Evolutionary conservation across 2,888 invertebrate genomes (phyloP), one percentile per base, ranked within the genome.

Genomic region (Trachelus iudaicus): DNA sequence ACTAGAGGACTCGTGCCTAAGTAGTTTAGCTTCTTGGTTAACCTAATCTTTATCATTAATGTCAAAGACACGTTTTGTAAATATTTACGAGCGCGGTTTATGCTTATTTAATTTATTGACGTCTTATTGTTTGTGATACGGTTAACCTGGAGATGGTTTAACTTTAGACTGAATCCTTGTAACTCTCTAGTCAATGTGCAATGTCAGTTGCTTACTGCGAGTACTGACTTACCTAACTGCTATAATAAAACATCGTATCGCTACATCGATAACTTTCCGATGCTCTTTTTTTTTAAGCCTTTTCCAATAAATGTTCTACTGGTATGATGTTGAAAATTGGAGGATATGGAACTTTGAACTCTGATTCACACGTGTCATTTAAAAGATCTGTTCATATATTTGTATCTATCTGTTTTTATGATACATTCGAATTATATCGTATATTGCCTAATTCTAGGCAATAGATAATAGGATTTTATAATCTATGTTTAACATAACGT

Each of bases 1-100:
- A 90, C 91, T 33, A 87, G 91, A 79, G 91, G 91, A 76, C 86
- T 91, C 69, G 91, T 91, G 76, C 91, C 91, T 75, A 91, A 91
- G 81, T 91, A 88, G 81, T 81, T 75, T 73, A 34, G 13, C 73
- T 71, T 76, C 56, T 78, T 73, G 56, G 33, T 75, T 71, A 75
- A 75, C 9, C 31, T 73, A 31, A 73, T 76, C 11, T 76, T 77
- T 74, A 34, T 77, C 31, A 35, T 69, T 68, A 68, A 23, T n/a
- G 4, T 34, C 34, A 75, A 40, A n/a, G 56, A 73, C 75, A 79
- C 77, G 35, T 81, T 75, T 78, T 83, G 83, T 82, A 83, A 81
- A 83, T 84, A 84, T 77, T 73, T 77, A 78, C 74, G 69, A 75
- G 69, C 69, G 73, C 37, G 69, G 33, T 69, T 69, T 81, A 78